A percentile compares a stretch with the other conserved stretches of the same genome.
Evolutionary conservation across 2,113 vertebrate species (phyloP).

Genomic region (Rhegmatorhina hoffmannsi): DNA sequence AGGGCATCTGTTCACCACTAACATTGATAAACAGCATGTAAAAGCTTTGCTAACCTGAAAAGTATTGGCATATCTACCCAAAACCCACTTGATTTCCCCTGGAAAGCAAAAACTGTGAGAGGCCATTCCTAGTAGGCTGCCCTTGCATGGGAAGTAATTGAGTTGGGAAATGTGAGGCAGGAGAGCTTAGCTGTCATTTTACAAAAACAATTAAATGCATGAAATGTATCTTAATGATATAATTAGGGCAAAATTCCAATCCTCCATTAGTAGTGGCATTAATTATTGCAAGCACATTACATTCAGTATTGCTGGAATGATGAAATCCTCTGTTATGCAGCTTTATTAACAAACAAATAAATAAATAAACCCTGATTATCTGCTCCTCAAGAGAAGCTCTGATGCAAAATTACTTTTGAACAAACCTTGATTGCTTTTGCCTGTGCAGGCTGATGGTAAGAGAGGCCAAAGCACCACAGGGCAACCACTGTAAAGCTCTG

Average conservation of each 20-base stretch:
- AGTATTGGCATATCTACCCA: slow-evolving; percentile 22
- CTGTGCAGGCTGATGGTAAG: not conserved
- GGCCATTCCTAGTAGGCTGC: slow-evolving; percentile 17
- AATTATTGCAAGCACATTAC: slow-evolving; percentile 37
- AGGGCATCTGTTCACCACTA: not conserved
- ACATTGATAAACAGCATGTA: slow-evolving; percentile 14
- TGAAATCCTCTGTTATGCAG: not conserved
- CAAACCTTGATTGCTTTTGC: not conserved
- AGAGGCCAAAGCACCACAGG: not conserved
- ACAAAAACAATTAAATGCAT: slow-evolving; percentile 57
- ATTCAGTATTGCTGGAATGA: not conserved
- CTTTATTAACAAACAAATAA: slow-evolving; percentile 19
- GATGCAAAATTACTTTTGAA: not conserved
- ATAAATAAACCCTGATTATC: not conserved
- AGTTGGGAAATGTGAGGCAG: slow-evolving; percentile 40
- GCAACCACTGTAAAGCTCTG: not conserved
- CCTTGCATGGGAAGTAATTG: slow-evolving; percentile 22
- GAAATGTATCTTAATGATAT: slow-evolving; percentile 56
- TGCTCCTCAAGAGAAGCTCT: not conserved
- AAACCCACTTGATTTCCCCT: slow-evolving; percentile 47
- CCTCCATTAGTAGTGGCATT: slow-evolving; percentile 38
- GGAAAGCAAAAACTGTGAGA: slow-evolving; percentile 50
- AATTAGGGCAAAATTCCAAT: slow-evolving; percentile 64
- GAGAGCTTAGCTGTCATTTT: slow-evolving; percentile 54
- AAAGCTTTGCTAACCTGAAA: slow-evolving; percentile 38